Conservation (phyloP, 2,888 invertebrate genomes). For the Drosophila macrospina region DNA sequence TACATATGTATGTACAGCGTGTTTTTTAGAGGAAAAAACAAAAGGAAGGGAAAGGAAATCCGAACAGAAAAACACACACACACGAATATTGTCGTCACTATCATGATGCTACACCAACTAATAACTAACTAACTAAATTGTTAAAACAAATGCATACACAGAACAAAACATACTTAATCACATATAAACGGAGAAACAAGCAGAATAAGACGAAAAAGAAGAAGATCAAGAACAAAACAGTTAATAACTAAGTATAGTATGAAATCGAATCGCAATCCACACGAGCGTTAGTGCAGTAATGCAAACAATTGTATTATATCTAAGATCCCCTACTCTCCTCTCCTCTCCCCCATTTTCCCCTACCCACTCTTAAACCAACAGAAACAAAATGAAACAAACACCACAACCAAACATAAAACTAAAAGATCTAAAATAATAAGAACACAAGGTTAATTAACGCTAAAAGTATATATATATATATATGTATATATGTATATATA, state of each 20-base stretch:
- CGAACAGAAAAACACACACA: conserved; percentile 24
- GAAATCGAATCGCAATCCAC: conserved; percentile 52
- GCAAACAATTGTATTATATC: conserved; percentile 78
- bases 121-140: conserved; percentile 47
- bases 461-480: conserved; percentile 46
- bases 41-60: conserved; percentile 5
- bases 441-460: conserved; percentile 73
- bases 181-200: conserved; percentile 60
- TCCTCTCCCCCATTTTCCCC: background rate
- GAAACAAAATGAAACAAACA: conserved; percentile 13
- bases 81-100: conserved; percentile 43
- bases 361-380: background rate
- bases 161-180: conserved; percentile 44
- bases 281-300: conserved; percentile 57
- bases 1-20: conserved; percentile 35
- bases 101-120: conserved; percentile 16
- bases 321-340: conserved; percentile 44
- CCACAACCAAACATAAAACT: conserved; percentile 25
- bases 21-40: conserved; percentile 30
- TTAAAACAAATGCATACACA: conserved; percentile 40
- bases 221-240: conserved; percentile 13
- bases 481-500: conserved; percentile 25
- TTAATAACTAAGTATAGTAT: conserved; percentile 32
- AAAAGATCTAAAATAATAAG: conserved; percentile 65
- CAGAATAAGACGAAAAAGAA: conserved; percentile 22